Percentiles rank a stretch among this genome's conserved stretches.
Evolutionary conservation across 2,113 vertebrate species (phyloP).

Genomic region (Dipodomys ordii): DNA sequence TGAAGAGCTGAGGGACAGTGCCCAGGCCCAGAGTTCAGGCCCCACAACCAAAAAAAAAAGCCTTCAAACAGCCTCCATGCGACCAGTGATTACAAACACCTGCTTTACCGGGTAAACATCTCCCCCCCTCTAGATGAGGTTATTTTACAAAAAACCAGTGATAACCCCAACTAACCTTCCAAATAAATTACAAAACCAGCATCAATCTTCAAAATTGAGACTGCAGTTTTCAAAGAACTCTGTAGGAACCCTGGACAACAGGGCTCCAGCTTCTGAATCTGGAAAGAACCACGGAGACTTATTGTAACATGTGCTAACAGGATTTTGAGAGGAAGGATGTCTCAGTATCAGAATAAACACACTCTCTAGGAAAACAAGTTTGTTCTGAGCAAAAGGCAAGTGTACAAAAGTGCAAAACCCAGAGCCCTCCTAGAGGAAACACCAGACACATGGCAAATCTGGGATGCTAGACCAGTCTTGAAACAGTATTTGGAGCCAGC

Average conservation of each 20-base stretch:
- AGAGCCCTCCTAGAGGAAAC: neutral
- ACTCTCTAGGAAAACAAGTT: neutral
- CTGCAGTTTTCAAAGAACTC: neutral
- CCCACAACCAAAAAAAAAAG: no score
- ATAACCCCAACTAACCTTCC: conserved; percentile 37
- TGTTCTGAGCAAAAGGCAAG: conserved; percentile 8
- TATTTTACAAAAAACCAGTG: conserved; percentile 22
- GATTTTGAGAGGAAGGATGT: no score
- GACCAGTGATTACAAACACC: neutral
- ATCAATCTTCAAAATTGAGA: conserved; percentile 32
- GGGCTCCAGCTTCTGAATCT: conserved; percentile 35
- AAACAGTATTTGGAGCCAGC: neutral
- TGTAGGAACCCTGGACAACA: neutral
- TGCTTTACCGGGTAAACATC: neutral
- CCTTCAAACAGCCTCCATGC: neutral
- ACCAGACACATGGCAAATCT: neutral
- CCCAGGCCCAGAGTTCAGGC: no score
- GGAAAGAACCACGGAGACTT: neutral
- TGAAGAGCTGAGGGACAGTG: no score
- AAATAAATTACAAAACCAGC: conserved; percentile 38
- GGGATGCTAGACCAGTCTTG: neutral
- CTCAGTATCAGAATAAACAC: conserved; percentile 20
- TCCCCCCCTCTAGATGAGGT: neutral
- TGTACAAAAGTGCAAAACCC: neutral
- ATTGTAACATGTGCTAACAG: neutral